A percentile compares a stretch with the other conserved stretches of the same genome.
Evolutionary conservation across 2,113 vertebrate genomes (phyloP).

Genomic region (Chroicocephalus ridibundus): DNA sequence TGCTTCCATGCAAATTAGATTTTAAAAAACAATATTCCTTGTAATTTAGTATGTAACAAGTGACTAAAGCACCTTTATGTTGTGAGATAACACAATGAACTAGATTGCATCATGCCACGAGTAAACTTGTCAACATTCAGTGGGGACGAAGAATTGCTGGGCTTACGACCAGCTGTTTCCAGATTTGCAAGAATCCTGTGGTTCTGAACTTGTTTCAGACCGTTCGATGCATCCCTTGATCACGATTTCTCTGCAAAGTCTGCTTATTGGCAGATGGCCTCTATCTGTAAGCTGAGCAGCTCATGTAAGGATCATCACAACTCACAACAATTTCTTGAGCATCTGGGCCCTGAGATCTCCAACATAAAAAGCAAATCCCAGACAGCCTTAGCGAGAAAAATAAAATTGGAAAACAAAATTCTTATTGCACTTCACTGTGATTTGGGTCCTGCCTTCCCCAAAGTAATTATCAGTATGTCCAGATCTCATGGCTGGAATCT

Average conservation of each 20-base stretch:
- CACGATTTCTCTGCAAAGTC: not conserved
- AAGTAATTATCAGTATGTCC: not conserved
- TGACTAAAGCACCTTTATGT: not conserved
- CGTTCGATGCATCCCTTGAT: accelerated
- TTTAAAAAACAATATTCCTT: not conserved
- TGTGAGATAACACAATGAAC: not conserved
- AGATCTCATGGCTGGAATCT: not conserved
- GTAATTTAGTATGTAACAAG: not conserved
- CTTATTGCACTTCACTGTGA: not conserved
- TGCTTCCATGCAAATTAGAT: not conserved
- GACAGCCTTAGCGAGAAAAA: not conserved
- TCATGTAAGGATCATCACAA: not conserved
- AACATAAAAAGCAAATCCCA: not conserved
- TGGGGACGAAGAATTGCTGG: not conserved
- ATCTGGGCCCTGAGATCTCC: not conserved
- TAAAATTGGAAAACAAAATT: not conserved
- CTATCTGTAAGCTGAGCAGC: not conserved
- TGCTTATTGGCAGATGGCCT: not conserved
- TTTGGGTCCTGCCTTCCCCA: not conserved
- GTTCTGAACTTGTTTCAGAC: not conserved
- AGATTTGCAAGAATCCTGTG: not conserved
- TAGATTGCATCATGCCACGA: not conserved
- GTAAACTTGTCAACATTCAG: not conserved
- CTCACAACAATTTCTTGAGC: not conserved
- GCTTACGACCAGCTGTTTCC: not conserved